These are phyloP conservation scores for Drosophila basisetae DNA, from an alignment of 2,888 invertebrate species.

Conservation along the genomic window DNA sequence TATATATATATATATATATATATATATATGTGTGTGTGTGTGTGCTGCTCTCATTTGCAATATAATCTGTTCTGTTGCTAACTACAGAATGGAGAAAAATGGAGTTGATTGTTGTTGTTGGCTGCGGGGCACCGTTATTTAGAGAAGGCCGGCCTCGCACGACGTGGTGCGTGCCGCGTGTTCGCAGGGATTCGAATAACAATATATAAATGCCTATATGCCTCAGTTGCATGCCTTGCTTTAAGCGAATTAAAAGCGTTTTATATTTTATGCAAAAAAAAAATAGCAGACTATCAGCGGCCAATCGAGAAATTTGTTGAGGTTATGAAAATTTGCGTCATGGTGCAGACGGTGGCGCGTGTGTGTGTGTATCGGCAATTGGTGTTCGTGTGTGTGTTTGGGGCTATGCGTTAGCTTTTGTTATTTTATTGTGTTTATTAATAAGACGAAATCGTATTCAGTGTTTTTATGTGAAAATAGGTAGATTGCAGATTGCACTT, in stretches of 20 bases:
- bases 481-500: conserved; percentile 33
- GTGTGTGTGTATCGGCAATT: conserved; percentile 9
- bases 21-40: not conserved
- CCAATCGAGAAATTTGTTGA: conserved; percentile 45
- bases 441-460: conserved; percentile 9
- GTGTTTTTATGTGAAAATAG: conserved; percentile 31
- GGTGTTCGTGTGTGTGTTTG: conserved; percentile 7
- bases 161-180: conserved; percentile 59
- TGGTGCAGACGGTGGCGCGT: conserved; percentile 62
- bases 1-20: not conserved
- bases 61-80: conserved; percentile 17
- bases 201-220: not conserved
- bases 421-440: conserved; percentile 38
- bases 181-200: not conserved
- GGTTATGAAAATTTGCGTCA: conserved; percentile 74
- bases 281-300: not conserved
- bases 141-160: conserved; percentile 47
- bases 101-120: conserved; percentile 12
- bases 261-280: conserved; percentile 4
- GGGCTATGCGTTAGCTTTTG: conserved; percentile 34
- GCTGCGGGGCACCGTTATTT: conserved; percentile 1
- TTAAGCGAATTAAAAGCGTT: not conserved
- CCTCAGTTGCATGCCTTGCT: not conserved
- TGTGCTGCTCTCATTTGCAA: not conserved
- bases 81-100: not conserved